Evolutionary conservation across 2,113 vertebrate genomes (phyloP).

Genomic region (Rhea pennata): DNA sequence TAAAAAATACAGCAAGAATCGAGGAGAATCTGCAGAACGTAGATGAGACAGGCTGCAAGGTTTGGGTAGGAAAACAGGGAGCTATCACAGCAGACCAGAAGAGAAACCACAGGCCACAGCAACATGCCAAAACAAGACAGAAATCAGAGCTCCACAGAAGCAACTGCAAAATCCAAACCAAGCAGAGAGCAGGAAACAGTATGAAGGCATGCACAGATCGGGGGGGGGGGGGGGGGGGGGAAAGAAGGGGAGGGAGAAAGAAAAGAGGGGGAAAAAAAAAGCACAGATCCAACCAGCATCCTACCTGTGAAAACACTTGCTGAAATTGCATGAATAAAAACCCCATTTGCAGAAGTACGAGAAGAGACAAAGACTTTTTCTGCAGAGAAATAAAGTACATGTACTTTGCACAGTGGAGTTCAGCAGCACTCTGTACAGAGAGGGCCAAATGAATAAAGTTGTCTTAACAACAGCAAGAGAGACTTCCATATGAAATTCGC

Average conservation of each 20-base stretch:
- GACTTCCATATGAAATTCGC: not conserved
- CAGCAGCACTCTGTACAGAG: accelerated
- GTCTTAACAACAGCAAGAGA: not conserved
- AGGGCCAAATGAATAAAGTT: not conserved
- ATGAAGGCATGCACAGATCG: accelerated
- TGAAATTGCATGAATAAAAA: accelerated
- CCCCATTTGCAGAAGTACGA: not conserved
- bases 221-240: too few species aligned
- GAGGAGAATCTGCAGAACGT: not conserved
- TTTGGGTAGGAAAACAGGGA: not conserved
- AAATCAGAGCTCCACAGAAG: not conserved
- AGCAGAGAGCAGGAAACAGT: not conserved
- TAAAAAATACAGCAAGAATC: accelerated
- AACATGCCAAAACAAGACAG: not conserved
- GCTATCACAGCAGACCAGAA: not conserved
- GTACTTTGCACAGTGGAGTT: not conserved
- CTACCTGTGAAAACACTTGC: not conserved
- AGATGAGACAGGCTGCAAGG: not conserved
- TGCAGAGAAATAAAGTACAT: not conserved
- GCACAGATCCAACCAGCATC: not conserved
- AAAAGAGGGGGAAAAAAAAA: too few species aligned
- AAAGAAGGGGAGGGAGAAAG: too few species aligned
- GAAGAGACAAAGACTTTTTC: not conserved
- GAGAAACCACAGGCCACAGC: not conserved
- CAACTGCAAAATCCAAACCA: not conserved